Evolutionary conservation across 64 coral and sea anemone species (phyloP).

Genomic region (Montipora efflorescens): DNA sequence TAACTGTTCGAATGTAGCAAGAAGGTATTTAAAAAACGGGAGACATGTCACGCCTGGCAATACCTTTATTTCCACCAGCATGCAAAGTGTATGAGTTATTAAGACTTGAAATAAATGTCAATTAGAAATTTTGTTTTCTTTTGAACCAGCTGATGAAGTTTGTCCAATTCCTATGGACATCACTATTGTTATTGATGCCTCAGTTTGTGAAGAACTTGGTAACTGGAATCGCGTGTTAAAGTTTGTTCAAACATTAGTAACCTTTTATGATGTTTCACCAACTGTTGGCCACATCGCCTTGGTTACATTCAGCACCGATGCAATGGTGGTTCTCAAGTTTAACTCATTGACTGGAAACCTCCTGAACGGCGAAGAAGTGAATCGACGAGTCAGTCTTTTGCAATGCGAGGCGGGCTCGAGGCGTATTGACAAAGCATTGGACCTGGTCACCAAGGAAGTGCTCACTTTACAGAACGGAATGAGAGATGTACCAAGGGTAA

Average conservation of each 20-base stretch:
- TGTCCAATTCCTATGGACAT: slow-evolving; percentile 23
- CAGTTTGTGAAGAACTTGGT: slow-evolving; percentile 10
- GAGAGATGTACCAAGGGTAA: slow-evolving; percentile 53
- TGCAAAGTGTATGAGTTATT: too few species aligned
- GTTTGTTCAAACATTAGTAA: slow-evolving; percentile 36
- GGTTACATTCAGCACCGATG: slow-evolving; percentile 35
- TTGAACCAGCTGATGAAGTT: background rate
- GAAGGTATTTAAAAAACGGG: too few species aligned
- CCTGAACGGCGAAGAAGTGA: background rate
- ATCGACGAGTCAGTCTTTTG: background rate
- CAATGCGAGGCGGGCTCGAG: slow-evolving; percentile 39
- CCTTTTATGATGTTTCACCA: slow-evolving; percentile 2
- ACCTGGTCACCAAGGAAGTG: slow-evolving; percentile 22
- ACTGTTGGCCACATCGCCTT: background rate
- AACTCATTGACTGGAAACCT: slow-evolving; percentile 20
- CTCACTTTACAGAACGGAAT: slow-evolving; percentile 24
- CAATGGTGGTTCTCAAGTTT: slow-evolving; percentile 30
- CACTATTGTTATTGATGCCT: slow-evolving; percentile 35
- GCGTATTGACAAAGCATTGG: slow-evolving; percentile 58
- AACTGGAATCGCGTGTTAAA: slow-evolving; percentile 36
- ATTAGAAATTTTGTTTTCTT: too few species aligned
- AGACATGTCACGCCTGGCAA: too few species aligned
- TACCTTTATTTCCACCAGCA: too few species aligned
- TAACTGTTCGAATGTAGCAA: too few species aligned
- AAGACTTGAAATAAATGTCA: too few species aligned